Percentiles rank a stretch among this genome's conserved stretches.
phyloP scores from a whole-genome alignment of 2,113 vertebrate genomes.

The Pseudopipra pipra region DNA sequence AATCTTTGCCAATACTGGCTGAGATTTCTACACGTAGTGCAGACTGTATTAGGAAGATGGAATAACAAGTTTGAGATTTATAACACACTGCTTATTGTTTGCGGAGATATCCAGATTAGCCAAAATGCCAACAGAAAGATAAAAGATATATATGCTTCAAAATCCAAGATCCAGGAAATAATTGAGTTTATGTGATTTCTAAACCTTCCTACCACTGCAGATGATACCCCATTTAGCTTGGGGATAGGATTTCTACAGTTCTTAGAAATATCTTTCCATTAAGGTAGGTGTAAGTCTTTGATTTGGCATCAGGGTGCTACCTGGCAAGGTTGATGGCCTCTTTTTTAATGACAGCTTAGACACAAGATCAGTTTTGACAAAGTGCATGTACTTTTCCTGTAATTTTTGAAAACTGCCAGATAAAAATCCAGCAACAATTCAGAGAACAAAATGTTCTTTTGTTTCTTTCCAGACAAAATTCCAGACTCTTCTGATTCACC shows the following conservation, averaged over 20 bases:
- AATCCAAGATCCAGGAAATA: background rate
- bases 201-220: background rate
- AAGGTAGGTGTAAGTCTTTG: background rate
- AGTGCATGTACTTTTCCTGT: background rate
- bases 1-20: background rate
- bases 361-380: background rate
- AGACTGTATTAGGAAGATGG: background rate
- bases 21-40: background rate
- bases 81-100: background rate
- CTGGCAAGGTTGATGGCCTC: background rate
- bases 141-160: background rate
- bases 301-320: background rate
- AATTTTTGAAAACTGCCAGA: background rate
- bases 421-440: background rate
- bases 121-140: background rate
- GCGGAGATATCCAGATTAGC: background rate
- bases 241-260: background rate
- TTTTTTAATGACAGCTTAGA: background rate
- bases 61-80: background rate
- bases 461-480: background rate
- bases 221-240: background rate
- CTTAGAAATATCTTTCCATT: background rate
- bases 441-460: background rate
- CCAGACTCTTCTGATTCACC: background rate
- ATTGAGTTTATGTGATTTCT: background rate